Evolutionary conservation across 1,140 invertebrate species (phyloP).

Genomic region (Trachelipus rathkii): DNA sequence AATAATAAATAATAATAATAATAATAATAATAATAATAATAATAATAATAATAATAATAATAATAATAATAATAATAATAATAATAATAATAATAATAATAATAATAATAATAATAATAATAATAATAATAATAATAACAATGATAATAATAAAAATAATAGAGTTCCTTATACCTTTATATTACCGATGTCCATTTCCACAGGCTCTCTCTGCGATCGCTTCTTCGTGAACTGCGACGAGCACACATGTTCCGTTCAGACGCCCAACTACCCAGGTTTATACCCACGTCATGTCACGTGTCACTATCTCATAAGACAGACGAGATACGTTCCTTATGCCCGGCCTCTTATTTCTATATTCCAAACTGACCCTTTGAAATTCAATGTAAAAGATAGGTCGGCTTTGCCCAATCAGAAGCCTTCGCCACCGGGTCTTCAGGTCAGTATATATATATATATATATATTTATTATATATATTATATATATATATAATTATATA

Average conservation of each 20-base stretch:
- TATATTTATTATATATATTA: neutral
- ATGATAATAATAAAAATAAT: no score
- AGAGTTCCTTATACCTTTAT: neutral
- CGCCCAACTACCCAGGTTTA: slow-evolving; percentile 78
- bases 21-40: no score
- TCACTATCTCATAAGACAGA: slow-evolving; percentile 69
- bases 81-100: no score
- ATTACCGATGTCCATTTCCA: neutral
- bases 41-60: no score
- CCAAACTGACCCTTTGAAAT: slow-evolving; percentile 46
- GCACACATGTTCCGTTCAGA: slow-evolving; percentile 77
- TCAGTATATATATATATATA: neutral
- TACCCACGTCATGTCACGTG: slow-evolving; percentile 80
- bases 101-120: no score
- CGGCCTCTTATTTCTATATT: slow-evolving; percentile 59
- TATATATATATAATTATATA: no score
- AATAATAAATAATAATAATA: no score
- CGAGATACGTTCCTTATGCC: slow-evolving; percentile 56
- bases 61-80: no score
- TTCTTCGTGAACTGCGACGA: slow-evolving; percentile 84
- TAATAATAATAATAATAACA: no score
- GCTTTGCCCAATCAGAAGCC: slow-evolving; percentile 36
- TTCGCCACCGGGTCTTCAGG: slow-evolving; percentile 34
- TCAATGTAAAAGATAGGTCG: slow-evolving; percentile 45
- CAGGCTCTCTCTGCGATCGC: slow-evolving; percentile 67